These are phyloP conservation scores for Archilochus colubris DNA, from an alignment of 2,113 vertebrate species.

Conservation along the genomic window DNA sequence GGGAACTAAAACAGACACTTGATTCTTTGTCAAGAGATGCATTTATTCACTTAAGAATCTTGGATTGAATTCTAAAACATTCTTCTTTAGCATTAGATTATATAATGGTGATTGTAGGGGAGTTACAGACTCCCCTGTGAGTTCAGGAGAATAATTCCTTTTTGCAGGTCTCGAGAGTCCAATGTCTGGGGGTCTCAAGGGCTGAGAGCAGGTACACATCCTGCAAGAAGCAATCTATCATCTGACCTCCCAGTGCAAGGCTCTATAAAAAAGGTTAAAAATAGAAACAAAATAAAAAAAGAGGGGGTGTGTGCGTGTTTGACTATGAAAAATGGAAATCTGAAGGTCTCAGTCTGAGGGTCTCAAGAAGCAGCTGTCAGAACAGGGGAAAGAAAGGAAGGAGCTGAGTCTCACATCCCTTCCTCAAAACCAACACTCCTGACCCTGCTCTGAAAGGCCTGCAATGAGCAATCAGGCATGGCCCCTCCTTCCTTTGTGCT, in stretches of 20 bases:
- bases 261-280: neutral
- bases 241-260: neutral
- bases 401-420: neutral
- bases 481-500: neutral
- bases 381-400: neutral
- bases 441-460: neutral
- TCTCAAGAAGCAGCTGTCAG: neutral
- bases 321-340: neutral
- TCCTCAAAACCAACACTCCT: neutral
- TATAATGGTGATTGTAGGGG: neutral
- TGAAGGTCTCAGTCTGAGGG: neutral
- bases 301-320: neutral
- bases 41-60: neutral
- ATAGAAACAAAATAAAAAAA: neutral
- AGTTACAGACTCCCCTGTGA: accelerated
- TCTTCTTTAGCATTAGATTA: neutral
- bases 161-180: neutral
- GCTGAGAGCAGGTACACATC: neutral
- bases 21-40: neutral
- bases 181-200: accelerated
- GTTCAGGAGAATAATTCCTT: neutral
- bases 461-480: neutral
- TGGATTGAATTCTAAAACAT: neutral
- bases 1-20: neutral
- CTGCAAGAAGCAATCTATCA: neutral